These are phyloP conservation scores for Lepidurus couesii DNA, from an alignment of 1,140 invertebrate genomes.

Conservation along the genomic window DNA sequence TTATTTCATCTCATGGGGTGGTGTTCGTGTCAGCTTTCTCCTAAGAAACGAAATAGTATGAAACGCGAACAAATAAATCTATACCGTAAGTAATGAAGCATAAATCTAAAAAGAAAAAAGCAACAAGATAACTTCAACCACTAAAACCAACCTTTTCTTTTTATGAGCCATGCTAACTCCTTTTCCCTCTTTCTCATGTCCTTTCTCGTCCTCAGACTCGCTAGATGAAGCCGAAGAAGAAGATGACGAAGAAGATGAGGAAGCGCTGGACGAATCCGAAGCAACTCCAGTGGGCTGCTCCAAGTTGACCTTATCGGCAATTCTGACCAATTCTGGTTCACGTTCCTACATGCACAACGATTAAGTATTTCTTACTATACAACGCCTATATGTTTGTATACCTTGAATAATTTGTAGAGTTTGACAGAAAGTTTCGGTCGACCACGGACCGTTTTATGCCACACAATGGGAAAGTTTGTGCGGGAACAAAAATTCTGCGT, in stretches of 20 bases:
- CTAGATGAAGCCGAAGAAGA: conserved; percentile 44
- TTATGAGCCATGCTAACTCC: conserved; percentile 80
- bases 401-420: conserved; percentile 65
- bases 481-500: conserved; percentile 97
- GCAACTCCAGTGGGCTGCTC: conserved; percentile 81
- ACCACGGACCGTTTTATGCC: conserved; percentile 95
- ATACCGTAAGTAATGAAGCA: background rate
- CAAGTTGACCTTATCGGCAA: conserved; percentile 82
- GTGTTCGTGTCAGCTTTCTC: conserved; percentile 36
- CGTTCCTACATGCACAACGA: conserved; percentile 49
- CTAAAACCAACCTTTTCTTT: conserved; percentile 57
- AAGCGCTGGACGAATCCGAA: conserved; percentile 88
- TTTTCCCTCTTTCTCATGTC: conserved; percentile 50
- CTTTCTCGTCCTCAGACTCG: conserved; percentile 23
- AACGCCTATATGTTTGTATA: conserved; percentile 39
- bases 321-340: conserved; percentile 71
- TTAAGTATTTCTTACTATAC: background rate
- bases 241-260: conserved; percentile 70
- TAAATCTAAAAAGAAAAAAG: background rate
- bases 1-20: conserved; percentile 34
- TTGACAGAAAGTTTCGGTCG: conserved; percentile 88
- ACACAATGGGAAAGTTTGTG: conserved; percentile 89
- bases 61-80: background rate
- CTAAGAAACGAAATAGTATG: conserved; percentile 28
- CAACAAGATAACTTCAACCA: background rate